A percentile compares a stretch with the other conserved stretches of the same genome.
These are phyloP conservation scores for Genyomyrus donnyi DNA, from an alignment of 2,113 vertebrate species.

Conservation along the genomic window DNA sequence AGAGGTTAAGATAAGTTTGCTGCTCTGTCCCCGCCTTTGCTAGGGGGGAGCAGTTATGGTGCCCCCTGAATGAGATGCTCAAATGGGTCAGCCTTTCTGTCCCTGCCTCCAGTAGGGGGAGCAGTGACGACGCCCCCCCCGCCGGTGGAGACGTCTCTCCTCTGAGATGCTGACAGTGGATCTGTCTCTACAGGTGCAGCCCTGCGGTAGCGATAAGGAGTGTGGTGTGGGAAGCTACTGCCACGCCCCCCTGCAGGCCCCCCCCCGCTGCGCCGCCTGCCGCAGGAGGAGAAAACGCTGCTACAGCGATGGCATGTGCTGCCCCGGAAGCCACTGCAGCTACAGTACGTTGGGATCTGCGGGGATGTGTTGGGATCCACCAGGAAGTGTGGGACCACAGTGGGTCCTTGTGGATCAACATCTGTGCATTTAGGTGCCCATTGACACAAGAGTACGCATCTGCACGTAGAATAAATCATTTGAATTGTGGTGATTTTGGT, in stretches of 20 bases:
- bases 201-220: conserved; percentile 81
- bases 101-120: background rate
- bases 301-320: conserved; percentile 81
- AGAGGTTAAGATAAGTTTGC: background rate
- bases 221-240: conserved; percentile 78
- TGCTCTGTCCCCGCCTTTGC: background rate
- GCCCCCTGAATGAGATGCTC: background rate
- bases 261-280: conserved; percentile 69
- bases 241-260: conserved; percentile 66
- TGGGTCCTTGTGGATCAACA: background rate
- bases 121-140: background rate
- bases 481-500: background rate
- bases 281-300: conserved; percentile 78
- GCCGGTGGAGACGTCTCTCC: background rate
- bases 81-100: background rate
- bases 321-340: conserved; percentile 76
- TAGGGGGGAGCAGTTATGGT: background rate
- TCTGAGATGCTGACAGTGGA: background rate
- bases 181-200: conserved; percentile 57
- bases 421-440: background rate
- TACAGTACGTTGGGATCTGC: conserved; percentile 58
- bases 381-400: background rate
- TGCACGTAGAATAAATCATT: background rate
- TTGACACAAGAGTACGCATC: background rate
- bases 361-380: background rate